Evolutionary conservation across 1,140 invertebrate genomes (phyloP).

Genomic region (Drosophila mauritiana): DNA sequence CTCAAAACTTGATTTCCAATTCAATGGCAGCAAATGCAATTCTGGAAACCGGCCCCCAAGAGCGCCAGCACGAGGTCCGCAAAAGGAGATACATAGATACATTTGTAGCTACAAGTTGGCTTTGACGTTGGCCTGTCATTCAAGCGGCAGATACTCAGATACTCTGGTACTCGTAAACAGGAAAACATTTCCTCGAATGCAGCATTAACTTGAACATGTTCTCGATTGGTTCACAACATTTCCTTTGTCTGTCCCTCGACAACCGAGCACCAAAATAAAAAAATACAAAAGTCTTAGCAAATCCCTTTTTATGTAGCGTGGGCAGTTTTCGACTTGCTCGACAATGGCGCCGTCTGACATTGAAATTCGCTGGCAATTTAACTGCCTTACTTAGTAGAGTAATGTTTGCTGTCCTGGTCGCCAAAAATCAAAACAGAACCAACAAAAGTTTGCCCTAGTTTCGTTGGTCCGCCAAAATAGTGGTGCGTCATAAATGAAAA

Average conservation of each 20-base stretch:
- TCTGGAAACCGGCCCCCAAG: conserved; percentile 66
- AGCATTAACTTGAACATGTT: conserved; percentile 43
- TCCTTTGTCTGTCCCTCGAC: conserved; percentile 28
- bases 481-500: conserved; percentile 48
- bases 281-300: conserved; percentile 14
- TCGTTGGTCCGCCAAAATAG: conserved; percentile 42
- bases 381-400: conserved; percentile 48
- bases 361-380: conserved; percentile 61
- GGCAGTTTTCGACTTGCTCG: conserved; percentile 33
- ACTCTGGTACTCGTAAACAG: conserved; percentile 49
- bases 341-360: conserved; percentile 66
- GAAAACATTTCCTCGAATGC: conserved; percentile 62
- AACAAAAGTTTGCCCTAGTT: conserved; percentile 71
- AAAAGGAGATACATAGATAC: conserved; percentile 70
- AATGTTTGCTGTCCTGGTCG: conserved; percentile 13
- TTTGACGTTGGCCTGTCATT: conserved; percentile 69
- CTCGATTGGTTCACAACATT: conserved; percentile 55
- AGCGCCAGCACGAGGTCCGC: conserved; percentile 40
- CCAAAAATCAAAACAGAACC: conserved; percentile 54
- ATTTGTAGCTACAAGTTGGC: conserved; percentile 76
- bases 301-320: conserved; percentile 35
- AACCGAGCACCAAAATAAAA: not conserved
- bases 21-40: conserved; percentile 44
- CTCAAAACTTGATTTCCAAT: conserved; percentile 73
- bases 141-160: conserved; percentile 17